A percentile compares a stretch with the other conserved stretches of the same genome.
Conservation (phyloP, 2,797 vertebrate genomes). For the Syndactyla subalaris region DNA sequence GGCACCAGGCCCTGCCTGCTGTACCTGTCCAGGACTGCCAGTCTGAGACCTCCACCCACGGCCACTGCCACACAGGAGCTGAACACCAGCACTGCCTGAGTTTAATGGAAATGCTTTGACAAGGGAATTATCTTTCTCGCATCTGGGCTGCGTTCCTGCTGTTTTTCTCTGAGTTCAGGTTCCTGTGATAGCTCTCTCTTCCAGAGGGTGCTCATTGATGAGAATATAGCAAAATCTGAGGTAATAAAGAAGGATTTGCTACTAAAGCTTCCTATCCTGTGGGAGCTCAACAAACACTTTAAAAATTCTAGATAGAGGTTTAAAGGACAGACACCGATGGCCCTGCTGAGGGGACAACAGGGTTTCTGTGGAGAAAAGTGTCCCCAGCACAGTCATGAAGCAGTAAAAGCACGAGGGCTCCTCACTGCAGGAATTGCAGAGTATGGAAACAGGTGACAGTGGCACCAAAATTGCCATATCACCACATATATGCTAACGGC, state of each 20-base stretch:
- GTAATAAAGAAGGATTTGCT: background rate
- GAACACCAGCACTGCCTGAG: background rate
- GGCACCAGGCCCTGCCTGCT: background rate
- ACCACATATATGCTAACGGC: background rate
- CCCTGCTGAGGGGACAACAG: background rate
- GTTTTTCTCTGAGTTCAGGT: background rate
- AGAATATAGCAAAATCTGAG: background rate
- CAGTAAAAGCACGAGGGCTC: background rate
- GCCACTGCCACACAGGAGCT: background rate
- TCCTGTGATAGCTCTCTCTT: background rate
- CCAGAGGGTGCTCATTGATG: background rate
- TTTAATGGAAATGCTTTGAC: background rate
- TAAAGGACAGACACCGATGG: background rate
- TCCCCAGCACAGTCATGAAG: rapidly evolving
- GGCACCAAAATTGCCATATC: rapidly evolving
- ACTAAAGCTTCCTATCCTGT: background rate
- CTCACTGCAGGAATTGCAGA: background rate
- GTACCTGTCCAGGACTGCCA: background rate
- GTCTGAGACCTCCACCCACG: background rate
- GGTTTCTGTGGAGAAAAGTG: background rate
- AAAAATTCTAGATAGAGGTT: background rate
- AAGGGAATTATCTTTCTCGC: background rate
- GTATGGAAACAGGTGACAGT: background rate
- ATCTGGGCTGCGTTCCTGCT: background rate
- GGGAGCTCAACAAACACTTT: background rate